phyloP scores from a whole-genome alignment of 2,888 invertebrate genomes.

The Drosophila anomalata region DNA sequence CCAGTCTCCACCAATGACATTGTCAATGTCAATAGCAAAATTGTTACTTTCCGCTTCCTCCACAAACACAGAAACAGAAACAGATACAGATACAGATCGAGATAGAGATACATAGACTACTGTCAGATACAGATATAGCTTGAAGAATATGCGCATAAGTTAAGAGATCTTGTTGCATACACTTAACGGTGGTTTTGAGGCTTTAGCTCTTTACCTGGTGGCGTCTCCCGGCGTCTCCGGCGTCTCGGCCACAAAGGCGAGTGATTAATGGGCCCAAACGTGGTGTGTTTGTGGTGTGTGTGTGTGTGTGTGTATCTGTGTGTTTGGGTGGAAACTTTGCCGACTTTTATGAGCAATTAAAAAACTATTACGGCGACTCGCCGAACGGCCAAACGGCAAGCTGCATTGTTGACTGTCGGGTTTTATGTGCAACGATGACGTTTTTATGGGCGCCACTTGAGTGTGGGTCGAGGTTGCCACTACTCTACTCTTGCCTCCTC shows the following conservation, averaged over 20 bases:
- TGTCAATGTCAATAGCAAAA: conserved; percentile 72
- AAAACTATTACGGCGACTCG: conserved; percentile 59
- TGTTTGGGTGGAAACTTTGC: conserved; percentile 22
- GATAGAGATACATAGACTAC: background rate
- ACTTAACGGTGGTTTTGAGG: conserved; percentile 66
- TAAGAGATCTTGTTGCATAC: conserved; percentile 55
- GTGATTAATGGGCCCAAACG: conserved; percentile 61
- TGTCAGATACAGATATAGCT: background rate
- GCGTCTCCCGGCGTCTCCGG: conserved; percentile 20
- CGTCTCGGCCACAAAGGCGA: conserved; percentile 30
- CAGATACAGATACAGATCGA: background rate
- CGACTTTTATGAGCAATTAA: conserved; percentile 70
- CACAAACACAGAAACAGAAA: background rate
- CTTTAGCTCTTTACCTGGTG: conserved; percentile 42
- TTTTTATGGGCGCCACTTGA: conserved; percentile 63
- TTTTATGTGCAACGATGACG: conserved; percentile 54
- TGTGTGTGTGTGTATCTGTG: background rate
- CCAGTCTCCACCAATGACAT: conserved; percentile 48
- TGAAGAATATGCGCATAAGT: no score
- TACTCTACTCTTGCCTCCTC: conserved; percentile 1
- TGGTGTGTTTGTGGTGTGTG: background rate
- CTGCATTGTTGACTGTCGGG: conserved; percentile 44
- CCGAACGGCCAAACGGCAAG: conserved; percentile 34
- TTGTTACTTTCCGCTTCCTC: conserved; percentile 35
- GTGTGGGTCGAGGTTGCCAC: conserved; percentile 36